Conservation (phyloP, 2,797 vertebrate species). For the Sebastes cheni region DNA sequence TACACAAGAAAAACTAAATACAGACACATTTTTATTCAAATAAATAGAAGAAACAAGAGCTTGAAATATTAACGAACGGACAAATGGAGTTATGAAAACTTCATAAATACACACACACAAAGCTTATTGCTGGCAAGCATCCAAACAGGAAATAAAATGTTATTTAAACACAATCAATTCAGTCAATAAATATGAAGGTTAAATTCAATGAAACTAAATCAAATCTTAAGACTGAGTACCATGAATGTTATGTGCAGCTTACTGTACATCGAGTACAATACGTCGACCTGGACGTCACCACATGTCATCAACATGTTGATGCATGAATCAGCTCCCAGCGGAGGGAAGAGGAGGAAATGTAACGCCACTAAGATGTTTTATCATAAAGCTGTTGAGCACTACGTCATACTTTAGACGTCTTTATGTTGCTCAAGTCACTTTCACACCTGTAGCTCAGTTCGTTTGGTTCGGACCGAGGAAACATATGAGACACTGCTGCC, state of each 20-base stretch:
- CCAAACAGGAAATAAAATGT: neutral
- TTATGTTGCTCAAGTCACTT: neutral
- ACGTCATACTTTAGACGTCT: neutral
- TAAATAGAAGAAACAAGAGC: neutral
- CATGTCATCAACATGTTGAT: neutral
- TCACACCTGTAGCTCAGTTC: neutral
- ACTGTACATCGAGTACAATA: neutral
- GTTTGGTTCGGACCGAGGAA: neutral
- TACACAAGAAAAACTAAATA: neutral
- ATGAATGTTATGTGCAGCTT: neutral
- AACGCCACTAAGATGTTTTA: neutral
- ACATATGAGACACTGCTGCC: no score
- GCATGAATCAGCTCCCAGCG: neutral
- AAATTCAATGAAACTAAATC: neutral
- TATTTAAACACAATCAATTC: neutral
- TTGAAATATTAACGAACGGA: neutral
- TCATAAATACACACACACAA: neutral
- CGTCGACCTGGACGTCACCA: neutral
- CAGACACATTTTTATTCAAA: constrained; percentile 5
- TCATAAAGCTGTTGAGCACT: neutral
- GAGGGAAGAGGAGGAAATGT: neutral
- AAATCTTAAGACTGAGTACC: neutral
- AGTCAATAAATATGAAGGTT: neutral
- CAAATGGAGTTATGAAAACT: neutral
- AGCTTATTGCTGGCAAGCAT: constrained; percentile 14